phyloP scores from a whole-genome alignment of 1,140 invertebrate genomes.

The Lasaia peninsularis region DNA sequence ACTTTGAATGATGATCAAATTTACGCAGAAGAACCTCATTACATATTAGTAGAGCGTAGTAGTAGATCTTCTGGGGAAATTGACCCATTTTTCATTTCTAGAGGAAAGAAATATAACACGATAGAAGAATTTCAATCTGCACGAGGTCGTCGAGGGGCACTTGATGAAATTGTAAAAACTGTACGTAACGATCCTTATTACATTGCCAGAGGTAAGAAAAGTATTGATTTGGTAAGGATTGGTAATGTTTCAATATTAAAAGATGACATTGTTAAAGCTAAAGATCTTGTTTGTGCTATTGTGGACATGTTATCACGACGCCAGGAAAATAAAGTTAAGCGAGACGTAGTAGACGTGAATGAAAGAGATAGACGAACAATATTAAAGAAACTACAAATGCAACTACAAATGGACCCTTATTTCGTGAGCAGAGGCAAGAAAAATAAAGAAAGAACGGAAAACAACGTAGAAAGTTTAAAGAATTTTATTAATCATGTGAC shows the following conservation, averaged over 20 bases:
- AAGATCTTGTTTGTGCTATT: slow-evolving; percentile 56
- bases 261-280: slow-evolving; percentile 42
- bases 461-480: slow-evolving; percentile 1
- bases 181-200: slow-evolving; percentile 68
- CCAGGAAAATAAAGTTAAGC: slow-evolving; percentile 41
- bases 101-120: slow-evolving; percentile 57
- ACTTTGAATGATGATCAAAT: slow-evolving; percentile 53
- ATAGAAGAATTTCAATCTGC: slow-evolving; percentile 33
- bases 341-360: slow-evolving; percentile 41
- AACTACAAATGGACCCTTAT: slow-evolving; percentile 65
- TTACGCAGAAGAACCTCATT: slow-evolving; percentile 64
- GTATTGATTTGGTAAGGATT: slow-evolving; percentile 25
- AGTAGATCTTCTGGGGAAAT: slow-evolving; percentile 60
- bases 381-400: slow-evolving; percentile 59
- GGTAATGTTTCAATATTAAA: slow-evolving; percentile 32
- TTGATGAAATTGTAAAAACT: slow-evolving; percentile 64
- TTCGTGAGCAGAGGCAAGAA: slow-evolving; percentile 69
- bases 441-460: slow-evolving; percentile 16
- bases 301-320: slow-evolving; percentile 45
- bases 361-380: slow-evolving; percentile 60
- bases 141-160: slow-evolving; percentile 52
- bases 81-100: slow-evolving; percentile 62
- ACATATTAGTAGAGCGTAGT: slow-evolving; percentile 60
- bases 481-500: not conserved
- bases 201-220: slow-evolving; percentile 64